phyloP scores from a whole-genome alignment of 1,140 invertebrate genomes.

The Drosophila micromelanica region DNA sequence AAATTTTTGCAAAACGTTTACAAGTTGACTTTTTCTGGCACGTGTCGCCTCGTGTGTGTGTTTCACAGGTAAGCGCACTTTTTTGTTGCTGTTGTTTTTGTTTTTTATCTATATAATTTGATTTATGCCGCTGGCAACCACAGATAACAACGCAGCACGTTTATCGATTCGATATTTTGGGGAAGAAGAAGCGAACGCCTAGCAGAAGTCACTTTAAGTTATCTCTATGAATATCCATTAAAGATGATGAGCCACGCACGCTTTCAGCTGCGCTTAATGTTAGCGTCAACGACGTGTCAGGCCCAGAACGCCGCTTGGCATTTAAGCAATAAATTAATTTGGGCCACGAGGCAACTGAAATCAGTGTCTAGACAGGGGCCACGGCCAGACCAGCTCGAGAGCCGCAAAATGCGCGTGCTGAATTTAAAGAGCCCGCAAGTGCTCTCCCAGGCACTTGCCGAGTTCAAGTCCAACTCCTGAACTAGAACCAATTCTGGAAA shows the following conservation, averaged over 20 bases:
- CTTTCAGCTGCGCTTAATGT: conserved; percentile 71
- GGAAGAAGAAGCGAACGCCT: background rate
- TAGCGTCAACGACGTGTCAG: conserved; percentile 65
- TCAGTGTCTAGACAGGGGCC: conserved; percentile 72
- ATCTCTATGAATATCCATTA: conserved; percentile 60
- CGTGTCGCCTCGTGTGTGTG: conserved; percentile 25
- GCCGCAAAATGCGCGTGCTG: conserved; percentile 55
- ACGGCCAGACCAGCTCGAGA: conserved; percentile 30
- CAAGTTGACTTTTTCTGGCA: conserved; percentile 33
- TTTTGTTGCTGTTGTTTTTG: conserved; percentile 5
- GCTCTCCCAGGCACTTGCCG: conserved; percentile 12
- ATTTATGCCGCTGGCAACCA: conserved; percentile 56
- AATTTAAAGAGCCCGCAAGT: conserved; percentile 60
- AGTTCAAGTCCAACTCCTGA: background rate
- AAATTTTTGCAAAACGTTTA: conserved; percentile 38
- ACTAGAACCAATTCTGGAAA: background rate
- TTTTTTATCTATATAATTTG: conserved; percentile 65
- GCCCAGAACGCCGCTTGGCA: conserved; percentile 32
- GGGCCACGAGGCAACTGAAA: conserved; percentile 53
- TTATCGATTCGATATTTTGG: conserved; percentile 44
- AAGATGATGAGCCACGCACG: conserved; percentile 61
- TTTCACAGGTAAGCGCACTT: conserved; percentile 52
- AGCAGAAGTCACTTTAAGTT: conserved; percentile 42
- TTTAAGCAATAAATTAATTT: conserved; percentile 80
- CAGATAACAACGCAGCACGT: conserved; percentile 27